Evolutionary conservation across 37 sponge, comb jelly and placozoan species (phyloP), one percentile per base, ranked within the genome.

Genomic region (Theonella swinhoei): DNA sequence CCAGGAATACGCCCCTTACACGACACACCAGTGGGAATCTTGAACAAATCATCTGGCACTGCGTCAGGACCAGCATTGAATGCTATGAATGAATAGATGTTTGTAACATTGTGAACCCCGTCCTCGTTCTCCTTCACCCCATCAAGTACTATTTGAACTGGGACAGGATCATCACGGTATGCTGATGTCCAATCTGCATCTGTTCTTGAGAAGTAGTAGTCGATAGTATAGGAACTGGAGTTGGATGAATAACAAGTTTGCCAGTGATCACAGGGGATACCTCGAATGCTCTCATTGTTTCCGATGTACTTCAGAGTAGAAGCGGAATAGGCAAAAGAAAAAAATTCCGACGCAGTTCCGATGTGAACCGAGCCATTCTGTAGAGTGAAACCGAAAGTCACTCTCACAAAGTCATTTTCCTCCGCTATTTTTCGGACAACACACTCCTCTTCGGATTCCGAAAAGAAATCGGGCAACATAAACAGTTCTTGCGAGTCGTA

Each of bases 11-110:
- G 82, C 20, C 83, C 83, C 42, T 5, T 78, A 32, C 92, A 91
- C 14, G 76, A 60, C 32, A 91, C 26, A 11, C 88, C 92, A 33
- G 31, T 65, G 0, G 92, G 92, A 25, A 91, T 79, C n/a, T 20
- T 1, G 42, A 91, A 86, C 7, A 73, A 35, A n/a, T 42, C 63
- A 65, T 78, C 83, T 14, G 87, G 87, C 0, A 88, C 89, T 0
- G 89, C 62, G 14, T 62, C 41, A 33, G 91, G 83, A 39, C 83
- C 83, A 58, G 78, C 31, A 0, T 43, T 23, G 38, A 78, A 86
- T 39, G 67, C 67, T 0, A 76, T 30, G 35, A 90, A 74, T 14
- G 70, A 77, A 71, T 81, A 90, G 1, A 79, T 41, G 67, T 86
- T 62, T 11, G 35, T 31, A 26, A 74, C n/a, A 17, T 79, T 58